These are phyloP conservation scores for Tethya wilhelma DNA, from an alignment of 37 sponge, comb jelly and placozoan genomes.

Conservation along the genomic window DNA sequence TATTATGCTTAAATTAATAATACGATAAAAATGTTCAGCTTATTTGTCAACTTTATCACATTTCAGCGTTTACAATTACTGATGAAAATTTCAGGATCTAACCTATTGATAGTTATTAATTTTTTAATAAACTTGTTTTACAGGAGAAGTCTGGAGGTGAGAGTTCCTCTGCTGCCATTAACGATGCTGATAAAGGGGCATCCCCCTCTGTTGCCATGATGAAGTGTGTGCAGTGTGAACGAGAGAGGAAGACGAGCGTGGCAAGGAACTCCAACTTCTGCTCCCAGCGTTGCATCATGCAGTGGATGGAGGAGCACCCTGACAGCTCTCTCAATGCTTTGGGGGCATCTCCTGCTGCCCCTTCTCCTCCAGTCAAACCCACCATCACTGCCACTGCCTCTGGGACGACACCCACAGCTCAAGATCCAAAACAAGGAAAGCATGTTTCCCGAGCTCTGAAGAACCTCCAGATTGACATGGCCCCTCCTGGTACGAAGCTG, in stretches of 20 bases:
- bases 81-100: no score
- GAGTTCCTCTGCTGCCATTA: no score
- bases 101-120: no score
- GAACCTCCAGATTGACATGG: conserved; percentile 65
- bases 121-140: no score
- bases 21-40: neutral
- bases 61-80: no score
- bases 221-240: conserved; percentile 38
- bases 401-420: neutral
- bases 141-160: no score
- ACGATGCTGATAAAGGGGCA: no score
- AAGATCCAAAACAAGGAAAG: neutral
- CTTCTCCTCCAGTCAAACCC: neutral
- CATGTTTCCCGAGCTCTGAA: conserved; percentile 35
- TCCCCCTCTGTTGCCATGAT: neutral
- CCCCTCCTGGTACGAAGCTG: conserved; percentile 25
- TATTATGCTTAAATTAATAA: neutral
- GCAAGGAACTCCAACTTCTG: conserved; percentile 47
- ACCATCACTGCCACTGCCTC: neutral
- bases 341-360: neutral
- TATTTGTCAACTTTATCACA: no score
- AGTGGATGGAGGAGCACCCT: conserved; percentile 41
- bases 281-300: conserved; percentile 49
- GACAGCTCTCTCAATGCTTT: conserved; percentile 12
- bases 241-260: conserved; percentile 30